A percentile compares a stretch with the other conserved stretches of the same genome.
These are phyloP conservation scores for Drosophila kanekoi DNA, from an alignment of 2,888 invertebrate genomes.

Conservation along the genomic window DNA sequence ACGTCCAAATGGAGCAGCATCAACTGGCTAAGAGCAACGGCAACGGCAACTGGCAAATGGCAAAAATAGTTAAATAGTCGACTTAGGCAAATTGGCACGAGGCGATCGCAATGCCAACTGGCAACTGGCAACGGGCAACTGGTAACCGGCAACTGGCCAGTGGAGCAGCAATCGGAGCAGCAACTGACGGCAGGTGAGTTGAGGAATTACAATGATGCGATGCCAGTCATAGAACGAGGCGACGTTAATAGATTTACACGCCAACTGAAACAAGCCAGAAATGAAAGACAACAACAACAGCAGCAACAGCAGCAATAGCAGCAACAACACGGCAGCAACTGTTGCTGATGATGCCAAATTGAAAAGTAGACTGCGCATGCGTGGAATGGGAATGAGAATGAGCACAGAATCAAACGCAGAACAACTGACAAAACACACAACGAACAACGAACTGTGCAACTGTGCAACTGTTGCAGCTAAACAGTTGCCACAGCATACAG, in stretches of 20 bases:
- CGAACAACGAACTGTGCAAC: constrained; percentile 1
- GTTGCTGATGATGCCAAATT: constrained; percentile 77
- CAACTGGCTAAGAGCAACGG: constrained; percentile 36
- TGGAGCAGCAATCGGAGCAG: constrained; percentile 36
- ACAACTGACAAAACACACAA: constrained; percentile 4
- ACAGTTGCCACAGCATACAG: not conserved
- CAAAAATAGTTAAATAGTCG: constrained; percentile 77
- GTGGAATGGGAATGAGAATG: constrained; percentile 73
- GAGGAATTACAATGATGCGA: constrained; percentile 76
- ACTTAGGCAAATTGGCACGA: constrained; percentile 77
- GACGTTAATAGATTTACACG: constrained; percentile 81
- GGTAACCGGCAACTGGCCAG: constrained; percentile 23
- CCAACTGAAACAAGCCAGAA: constrained; percentile 65
- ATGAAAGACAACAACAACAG: constrained; percentile 38
- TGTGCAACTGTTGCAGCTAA: constrained; percentile 9
- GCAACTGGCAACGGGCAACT: constrained; percentile 16
- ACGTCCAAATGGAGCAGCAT: constrained; percentile 71
- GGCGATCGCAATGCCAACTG: constrained; percentile 41
- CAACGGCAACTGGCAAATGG: constrained; percentile 52
- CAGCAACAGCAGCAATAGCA: constrained; percentile 20
- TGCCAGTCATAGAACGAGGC: constrained; percentile 75
- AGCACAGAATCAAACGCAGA: constrained; percentile 51
- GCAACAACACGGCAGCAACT: constrained; percentile 38
- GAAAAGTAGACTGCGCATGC: constrained; percentile 77
- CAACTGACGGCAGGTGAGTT: constrained; percentile 54